These are phyloP conservation scores for Lepus europaeus DNA, from an alignment of 2,113 vertebrate species.

Conservation along the genomic window DNA sequence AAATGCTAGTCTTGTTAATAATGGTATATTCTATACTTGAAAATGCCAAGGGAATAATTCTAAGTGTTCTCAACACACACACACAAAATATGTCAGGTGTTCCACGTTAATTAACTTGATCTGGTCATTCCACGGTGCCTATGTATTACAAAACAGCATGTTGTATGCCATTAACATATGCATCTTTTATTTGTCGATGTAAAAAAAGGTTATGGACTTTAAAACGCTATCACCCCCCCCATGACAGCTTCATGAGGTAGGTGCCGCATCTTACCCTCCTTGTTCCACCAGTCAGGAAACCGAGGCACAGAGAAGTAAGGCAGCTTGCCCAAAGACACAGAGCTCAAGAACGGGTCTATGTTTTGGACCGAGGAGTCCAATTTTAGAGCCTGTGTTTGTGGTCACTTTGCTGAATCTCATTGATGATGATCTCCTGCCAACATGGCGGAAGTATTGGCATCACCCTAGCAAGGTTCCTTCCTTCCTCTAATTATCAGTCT, in stretches of 20 bases:
- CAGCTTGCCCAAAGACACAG: background rate
- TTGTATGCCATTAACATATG: background rate
- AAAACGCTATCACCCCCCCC: background rate
- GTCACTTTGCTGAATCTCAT: background rate
- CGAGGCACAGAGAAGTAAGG: background rate
- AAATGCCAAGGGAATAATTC: background rate
- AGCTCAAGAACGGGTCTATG: background rate
- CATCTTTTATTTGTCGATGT: background rate
- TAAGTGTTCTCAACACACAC: background rate
- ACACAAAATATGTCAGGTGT: background rate
- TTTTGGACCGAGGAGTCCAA: background rate
- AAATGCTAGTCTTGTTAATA: background rate
- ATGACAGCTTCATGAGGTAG: background rate
- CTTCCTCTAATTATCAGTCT: background rate
- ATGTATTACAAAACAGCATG: background rate
- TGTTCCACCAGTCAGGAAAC: conserved; percentile 29
- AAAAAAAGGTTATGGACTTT: background rate
- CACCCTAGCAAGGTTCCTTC: background rate
- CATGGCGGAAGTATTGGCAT: background rate
- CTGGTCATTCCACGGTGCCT: background rate
- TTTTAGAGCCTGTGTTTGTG: background rate
- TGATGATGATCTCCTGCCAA: background rate
- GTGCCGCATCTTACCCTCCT: background rate
- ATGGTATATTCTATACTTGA: background rate
- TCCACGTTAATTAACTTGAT: background rate